Conservation (phyloP, 2,113 vertebrate genomes). For the Calonectris borealis region DNA sequence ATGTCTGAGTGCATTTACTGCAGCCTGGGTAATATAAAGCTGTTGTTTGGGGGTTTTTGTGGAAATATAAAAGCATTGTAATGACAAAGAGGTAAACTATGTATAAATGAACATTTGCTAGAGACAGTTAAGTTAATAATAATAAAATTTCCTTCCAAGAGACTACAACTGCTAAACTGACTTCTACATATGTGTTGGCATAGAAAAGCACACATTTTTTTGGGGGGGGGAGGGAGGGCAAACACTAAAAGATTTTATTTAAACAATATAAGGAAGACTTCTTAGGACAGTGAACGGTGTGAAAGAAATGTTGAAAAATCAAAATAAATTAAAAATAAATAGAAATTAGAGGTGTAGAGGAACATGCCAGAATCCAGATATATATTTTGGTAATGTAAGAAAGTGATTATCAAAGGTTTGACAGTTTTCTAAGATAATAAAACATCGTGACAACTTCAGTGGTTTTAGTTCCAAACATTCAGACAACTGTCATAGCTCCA, state of each 20-base stretch:
- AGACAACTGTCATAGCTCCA: background rate
- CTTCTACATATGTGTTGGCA: background rate
- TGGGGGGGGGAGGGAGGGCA: fast-evolving
- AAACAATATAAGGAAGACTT: background rate
- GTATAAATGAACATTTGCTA: background rate
- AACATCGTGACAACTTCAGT: background rate
- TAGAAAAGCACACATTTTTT: background rate
- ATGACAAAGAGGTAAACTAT: background rate
- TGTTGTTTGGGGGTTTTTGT: background rate
- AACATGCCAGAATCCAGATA: background rate
- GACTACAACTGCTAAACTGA: background rate
- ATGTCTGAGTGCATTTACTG: background rate
- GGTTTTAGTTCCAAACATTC: conserved; percentile 10
- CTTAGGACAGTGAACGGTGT: background rate
- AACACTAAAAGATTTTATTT: background rate
- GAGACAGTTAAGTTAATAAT: background rate
- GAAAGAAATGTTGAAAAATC: background rate
- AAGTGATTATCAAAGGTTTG: background rate
- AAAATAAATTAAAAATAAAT: background rate
- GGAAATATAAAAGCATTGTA: background rate
- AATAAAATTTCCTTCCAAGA: background rate
- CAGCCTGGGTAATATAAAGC: background rate
- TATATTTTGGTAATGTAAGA: background rate
- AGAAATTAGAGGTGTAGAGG: background rate
- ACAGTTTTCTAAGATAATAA: background rate